phyloP scores from a whole-genome alignment of 2,888 invertebrate genomes.

The Drosophila acutilabella region DNA sequence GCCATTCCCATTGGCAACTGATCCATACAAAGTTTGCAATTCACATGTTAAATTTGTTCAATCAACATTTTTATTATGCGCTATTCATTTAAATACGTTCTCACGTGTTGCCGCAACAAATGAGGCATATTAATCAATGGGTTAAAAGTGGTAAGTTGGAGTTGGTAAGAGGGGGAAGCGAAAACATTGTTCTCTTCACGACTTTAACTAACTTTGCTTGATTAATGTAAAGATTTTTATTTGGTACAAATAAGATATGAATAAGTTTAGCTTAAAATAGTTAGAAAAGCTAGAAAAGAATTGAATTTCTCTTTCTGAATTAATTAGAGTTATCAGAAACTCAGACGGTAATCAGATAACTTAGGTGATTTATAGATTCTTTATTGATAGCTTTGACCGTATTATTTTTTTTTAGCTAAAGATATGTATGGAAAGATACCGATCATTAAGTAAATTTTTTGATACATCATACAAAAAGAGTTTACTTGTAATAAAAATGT shows the following conservation, averaged over 20 bases:
- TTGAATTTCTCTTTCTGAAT: not conserved
- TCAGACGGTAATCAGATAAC: not conserved
- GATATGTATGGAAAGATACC: no score
- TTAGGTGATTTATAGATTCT: not conserved
- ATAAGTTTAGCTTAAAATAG: no score
- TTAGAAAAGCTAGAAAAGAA: no score
- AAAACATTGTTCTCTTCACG: no score
- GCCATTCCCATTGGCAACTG: conserved; percentile 26
- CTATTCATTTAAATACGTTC: conserved; percentile 65
- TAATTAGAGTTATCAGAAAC: not conserved
- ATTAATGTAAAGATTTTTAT: not conserved
- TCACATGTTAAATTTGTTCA: conserved; percentile 71
- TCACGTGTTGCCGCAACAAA: conserved; percentile 56
- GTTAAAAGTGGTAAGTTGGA: not conserved
- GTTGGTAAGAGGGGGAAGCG: no score
- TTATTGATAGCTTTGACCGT: no score
- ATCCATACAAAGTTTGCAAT: conserved; percentile 40
- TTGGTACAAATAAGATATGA: not conserved
- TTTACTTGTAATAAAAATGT: no score
- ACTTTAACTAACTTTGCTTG: not conserved
- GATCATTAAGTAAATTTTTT: no score
- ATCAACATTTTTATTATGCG: conserved; percentile 75
- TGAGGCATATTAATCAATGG: conserved; percentile 45
- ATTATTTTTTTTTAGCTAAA: not conserved
- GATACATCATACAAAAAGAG: no score